Evolutionary conservation across 2,113 vertebrate species (phyloP).

Genomic region (Microtus ochrogaster): DNA sequence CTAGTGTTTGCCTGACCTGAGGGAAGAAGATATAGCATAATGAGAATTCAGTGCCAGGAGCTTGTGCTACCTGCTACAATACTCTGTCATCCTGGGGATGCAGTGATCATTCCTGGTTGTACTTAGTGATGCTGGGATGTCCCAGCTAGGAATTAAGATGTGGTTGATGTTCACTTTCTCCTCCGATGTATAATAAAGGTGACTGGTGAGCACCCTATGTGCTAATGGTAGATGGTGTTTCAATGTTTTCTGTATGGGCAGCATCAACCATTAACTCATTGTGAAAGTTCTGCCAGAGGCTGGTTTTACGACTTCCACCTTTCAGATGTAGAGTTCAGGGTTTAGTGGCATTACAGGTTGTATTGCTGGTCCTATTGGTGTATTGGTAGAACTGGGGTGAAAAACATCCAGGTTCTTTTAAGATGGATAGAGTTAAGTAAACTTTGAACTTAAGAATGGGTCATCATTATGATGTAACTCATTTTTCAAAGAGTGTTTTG

Average conservation of each 20-base stretch:
- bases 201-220: neutral
- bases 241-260: too few relatives aligned
- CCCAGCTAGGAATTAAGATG: neutral
- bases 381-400: neutral
- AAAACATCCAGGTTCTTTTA: neutral
- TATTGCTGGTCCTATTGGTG: neutral
- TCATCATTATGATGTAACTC: neutral
- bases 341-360: neutral
- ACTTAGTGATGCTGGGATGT: neutral
- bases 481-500: neutral
- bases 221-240: too few relatives aligned
- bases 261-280: neutral
- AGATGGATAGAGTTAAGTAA: neutral
- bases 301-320: neutral
- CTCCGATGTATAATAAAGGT: neutral
- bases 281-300: neutral
- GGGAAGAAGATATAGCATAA: neutral
- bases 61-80: neutral
- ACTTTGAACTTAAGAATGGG: constrained; percentile 31
- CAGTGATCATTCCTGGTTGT: neutral
- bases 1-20: neutral
- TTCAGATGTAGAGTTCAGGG: neutral
- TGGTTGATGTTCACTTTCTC: neutral
- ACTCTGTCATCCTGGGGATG: neutral
- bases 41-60: neutral